Percentiles rank a stretch among this genome's conserved stretches.
Conservation (phyloP, 2,888 invertebrate species). For the Phytoseiulus persimilis region DNA sequence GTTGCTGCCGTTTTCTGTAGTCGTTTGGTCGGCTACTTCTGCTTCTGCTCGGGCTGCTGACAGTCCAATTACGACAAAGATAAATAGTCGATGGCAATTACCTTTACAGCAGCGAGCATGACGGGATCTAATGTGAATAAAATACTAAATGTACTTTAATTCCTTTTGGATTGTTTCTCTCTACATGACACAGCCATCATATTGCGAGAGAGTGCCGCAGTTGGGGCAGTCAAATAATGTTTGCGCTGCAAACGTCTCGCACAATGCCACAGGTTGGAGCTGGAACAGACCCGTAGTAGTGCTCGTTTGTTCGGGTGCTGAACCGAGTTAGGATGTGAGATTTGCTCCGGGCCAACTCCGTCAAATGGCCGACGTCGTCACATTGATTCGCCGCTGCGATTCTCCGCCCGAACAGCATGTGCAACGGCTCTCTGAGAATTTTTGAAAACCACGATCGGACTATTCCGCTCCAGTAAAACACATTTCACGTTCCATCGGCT, state of each 20-base stretch:
- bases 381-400: too few species aligned
- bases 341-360: too few species aligned
- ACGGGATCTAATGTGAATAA: constrained; percentile 36
- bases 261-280: too few species aligned
- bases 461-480: too few species aligned
- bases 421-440: too few species aligned
- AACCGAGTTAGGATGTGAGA: too few species aligned
- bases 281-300: too few species aligned
- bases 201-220: background rate
- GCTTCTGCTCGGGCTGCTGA: constrained; percentile 16
- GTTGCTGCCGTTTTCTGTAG: background rate
- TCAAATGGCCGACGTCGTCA: too few species aligned
- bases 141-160: constrained; percentile 36
- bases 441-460: too few species aligned
- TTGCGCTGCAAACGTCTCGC: background rate
- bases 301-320: too few species aligned
- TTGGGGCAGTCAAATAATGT: background rate
- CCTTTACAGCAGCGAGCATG: constrained; percentile 13
- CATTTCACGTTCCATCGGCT: too few species aligned
- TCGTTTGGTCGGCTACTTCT: background rate
- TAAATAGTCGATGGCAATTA: constrained; percentile 39
- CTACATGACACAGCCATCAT: background rate
- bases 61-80: constrained; percentile 35
- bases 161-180: constrained; percentile 35
- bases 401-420: too few species aligned